Base-by-base conservation (phyloP, 2,888 invertebrate species). In the Hemithea aestivaria region DNA sequence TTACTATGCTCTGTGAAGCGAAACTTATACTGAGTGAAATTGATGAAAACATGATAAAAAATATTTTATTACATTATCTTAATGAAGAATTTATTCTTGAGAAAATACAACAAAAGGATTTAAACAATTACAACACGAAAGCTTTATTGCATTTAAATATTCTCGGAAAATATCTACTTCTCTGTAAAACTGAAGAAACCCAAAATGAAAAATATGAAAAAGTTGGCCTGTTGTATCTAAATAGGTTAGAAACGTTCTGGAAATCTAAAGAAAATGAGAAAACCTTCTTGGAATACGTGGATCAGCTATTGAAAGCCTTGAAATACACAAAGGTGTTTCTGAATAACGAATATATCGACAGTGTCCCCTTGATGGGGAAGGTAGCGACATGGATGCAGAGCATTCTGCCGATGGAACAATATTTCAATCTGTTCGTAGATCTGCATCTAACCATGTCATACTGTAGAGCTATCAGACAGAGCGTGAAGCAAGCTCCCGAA, bases 371-470 rank as follows among this genome's bases (percentile, higher is more conserved):
- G 1, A 60, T 76, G 26, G 63, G 73, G 35, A 56, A 40, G 21
- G 43, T 75, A 9, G 40, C 60, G 1, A 39, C 35, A 20, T 67
- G 68, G 51, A 48, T 67, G 51, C 58, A 60, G 5, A 56, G 39
- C 5, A 35, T 67, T 10, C 42, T 78, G 30, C 66, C 72, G 0
- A 52, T 67, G 20, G 68, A 74, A 21, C 36, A 56, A 35, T 43
- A 70, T 40, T 73, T 78, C 16, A 32, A 48, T 0, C 46, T 32
- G 11, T 73, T 70, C 38, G 59, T 58, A 0, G 32, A 48, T 3
- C 41, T 78, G 27, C 72, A 78, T 47, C 45, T 73, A 8, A 73
- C 59, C 0, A 75, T 75, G 67, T 45, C 74, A 10, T 80, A 67
- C 44, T 71, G 48, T 27, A 75, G 70, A 45, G 50, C 75, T 1